Evolutionary conservation across 2,888 invertebrate species (phyloP).

Genomic region (Noctua janthina): DNA sequence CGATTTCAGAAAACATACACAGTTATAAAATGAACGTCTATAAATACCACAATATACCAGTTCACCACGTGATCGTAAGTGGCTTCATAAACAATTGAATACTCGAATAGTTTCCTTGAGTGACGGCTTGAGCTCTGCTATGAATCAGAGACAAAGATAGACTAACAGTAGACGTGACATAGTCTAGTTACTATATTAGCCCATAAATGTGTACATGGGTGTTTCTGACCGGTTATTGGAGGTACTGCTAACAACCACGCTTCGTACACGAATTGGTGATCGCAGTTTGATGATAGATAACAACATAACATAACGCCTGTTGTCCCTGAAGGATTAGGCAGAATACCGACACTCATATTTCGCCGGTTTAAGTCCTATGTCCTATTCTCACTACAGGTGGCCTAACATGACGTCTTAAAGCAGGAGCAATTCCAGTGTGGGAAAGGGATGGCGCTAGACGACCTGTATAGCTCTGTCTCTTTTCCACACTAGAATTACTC

Average conservation of each 20-base stretch:
- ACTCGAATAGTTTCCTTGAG: slow-evolving; percentile 38
- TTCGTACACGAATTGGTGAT: not conserved
- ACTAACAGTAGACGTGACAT: slow-evolving; percentile 25
- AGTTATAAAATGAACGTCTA: not conserved
- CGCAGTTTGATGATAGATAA: not conserved
- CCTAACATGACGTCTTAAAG: no score
- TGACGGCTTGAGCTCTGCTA: slow-evolving; percentile 17
- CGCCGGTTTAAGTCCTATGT: not conserved
- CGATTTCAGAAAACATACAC: slow-evolving; percentile 2
- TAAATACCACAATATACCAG: slow-evolving; percentile 16
- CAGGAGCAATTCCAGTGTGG: no score
- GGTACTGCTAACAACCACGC: not conserved
- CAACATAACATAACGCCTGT: not conserved
- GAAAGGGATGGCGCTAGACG: no score
- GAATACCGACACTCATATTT: not conserved
- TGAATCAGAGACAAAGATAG: slow-evolving; percentile 37
- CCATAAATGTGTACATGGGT: not conserved
- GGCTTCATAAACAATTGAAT: slow-evolving; percentile 43
- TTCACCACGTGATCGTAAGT: slow-evolving; percentile 30
- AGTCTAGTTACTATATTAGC: not conserved
- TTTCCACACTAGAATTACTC: no score
- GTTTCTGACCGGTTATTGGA: not conserved
- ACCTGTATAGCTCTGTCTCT: no score
- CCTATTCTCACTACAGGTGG: no score
- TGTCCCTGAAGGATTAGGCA: not conserved